Percentiles rank a stretch among this genome's conserved stretches.
phyloP scores from a whole-genome alignment of 2,888 invertebrate species.

The Lymantria monacha region DNA sequence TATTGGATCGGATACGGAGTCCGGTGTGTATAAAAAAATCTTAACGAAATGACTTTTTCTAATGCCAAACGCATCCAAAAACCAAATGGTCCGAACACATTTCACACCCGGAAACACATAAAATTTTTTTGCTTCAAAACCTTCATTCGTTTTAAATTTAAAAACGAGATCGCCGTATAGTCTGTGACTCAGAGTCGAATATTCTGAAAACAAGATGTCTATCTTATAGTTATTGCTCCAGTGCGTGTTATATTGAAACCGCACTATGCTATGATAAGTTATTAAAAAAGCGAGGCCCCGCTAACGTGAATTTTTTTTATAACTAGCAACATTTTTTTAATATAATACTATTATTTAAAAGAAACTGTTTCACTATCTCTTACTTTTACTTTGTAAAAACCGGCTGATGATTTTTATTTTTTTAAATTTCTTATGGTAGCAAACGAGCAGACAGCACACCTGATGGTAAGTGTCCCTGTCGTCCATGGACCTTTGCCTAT shows the following conservation, averaged over 20 bases:
- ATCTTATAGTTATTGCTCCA: neutral
- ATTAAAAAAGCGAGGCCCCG: slow-evolving; percentile 24
- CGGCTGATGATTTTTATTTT: no score
- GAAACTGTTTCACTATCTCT: no score
- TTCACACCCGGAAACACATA: slow-evolving; percentile 76
- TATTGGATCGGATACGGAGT: slow-evolving; percentile 21
- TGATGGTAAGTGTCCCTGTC: no score
- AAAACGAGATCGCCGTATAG: slow-evolving; percentile 18
- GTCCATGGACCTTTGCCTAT: no score
- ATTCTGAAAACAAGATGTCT: neutral
- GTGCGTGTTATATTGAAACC: slow-evolving; percentile 20
- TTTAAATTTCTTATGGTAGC: no score
- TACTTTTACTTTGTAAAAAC: no score
- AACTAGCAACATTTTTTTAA: no score
- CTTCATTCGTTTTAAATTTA: slow-evolving; percentile 25
- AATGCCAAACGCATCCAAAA: slow-evolving; percentile 57
- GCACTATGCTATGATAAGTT: slow-evolving; percentile 34
- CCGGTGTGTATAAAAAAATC: slow-evolving; percentile 5
- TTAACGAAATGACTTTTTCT: slow-evolving; percentile 28
- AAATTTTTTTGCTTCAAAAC: slow-evolving; percentile 56
- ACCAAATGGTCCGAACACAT: slow-evolving; percentile 70
- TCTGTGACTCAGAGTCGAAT: neutral
- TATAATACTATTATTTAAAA: no score
- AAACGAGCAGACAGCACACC: no score
- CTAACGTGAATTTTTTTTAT: neutral